Base-by-base conservation (phyloP, 2,113 vertebrate genomes). In the Urocynchramus pylzowi region DNA sequence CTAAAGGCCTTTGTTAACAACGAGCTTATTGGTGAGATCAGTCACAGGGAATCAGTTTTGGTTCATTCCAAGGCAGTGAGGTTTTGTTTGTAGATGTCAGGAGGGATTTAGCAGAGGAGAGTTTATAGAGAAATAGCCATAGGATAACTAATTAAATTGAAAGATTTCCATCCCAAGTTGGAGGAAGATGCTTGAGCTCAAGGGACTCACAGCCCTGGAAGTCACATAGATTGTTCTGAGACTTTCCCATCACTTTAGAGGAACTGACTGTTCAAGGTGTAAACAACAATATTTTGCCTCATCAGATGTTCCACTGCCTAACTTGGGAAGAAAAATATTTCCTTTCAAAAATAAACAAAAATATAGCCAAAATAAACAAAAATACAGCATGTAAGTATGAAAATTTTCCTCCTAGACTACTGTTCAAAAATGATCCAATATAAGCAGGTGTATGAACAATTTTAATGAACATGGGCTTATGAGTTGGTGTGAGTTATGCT, bases 1-100 rank as follows among this genome's bases (percentile, higher is more conserved):
- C 75, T 80, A 70, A 97, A 76, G 89, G 84, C 88, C 84, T 97
- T 97, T 98, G 97, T 97, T 96, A 91, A 73, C 73, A 82, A 45
- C 64, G 63, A 87, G 89, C 92, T 96, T 96, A 97, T 96, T 93
- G 95, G 93, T 91, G 94, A 90, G 93, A 97, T 97, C 95, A 95
- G 95, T 96, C 95, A 95, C 95, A 97, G 89, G 78, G 91, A 96
- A 96, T 95, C 49, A 0, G 94, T 96, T 95, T 97, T 94, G 96
- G 95, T 95, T 96, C 95, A 97, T 96, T 96, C 94, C 95, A 97
- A 96, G 85, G 85, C 94, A 96, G 80, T 91, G 82, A 97, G 96
- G 88, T 96, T 97, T 97, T 95, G 82, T 95, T 83, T 95, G 77
- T 80, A 85, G 90, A 97, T 94, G 92, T 97, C 96, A 96, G 71